A percentile compares a stretch with the other conserved stretches of the same genome.
Conservation (phyloP, 2,888 invertebrate genomes). For the Drosophila villosipedis region DNA sequence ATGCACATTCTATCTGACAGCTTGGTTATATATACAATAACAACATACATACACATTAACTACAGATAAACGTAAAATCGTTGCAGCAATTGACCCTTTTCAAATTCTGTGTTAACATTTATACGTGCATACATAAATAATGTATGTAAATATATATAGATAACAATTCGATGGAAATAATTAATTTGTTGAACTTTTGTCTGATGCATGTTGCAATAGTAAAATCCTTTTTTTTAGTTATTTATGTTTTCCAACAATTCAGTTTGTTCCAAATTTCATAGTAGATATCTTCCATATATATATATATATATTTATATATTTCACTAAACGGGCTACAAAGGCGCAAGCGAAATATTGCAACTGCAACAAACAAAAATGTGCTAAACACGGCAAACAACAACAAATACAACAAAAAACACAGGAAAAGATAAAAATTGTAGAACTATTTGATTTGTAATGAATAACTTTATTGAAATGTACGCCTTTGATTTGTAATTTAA, state of each 20-base stretch:
- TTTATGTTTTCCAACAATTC: constrained; percentile 41
- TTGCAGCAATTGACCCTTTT: constrained; percentile 49
- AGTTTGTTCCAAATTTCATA: constrained; percentile 18
- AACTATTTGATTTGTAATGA: constrained; percentile 81
- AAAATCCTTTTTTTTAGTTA: constrained; percentile 27
- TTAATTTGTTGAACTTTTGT: constrained; percentile 23
- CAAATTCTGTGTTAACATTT: constrained; percentile 52
- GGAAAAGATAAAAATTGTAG: constrained; percentile 63
- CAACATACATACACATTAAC: constrained; percentile 28
- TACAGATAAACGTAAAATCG: constrained; percentile 19
- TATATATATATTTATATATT: constrained; percentile 4
- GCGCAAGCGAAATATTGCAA: constrained; percentile 42
- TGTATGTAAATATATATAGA: constrained; percentile 16
- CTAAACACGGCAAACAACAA: constrained; percentile 37
- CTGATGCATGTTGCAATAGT: constrained; percentile 38
- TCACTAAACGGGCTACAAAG: constrained; percentile 42
- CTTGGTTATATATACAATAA: constrained; percentile 47
- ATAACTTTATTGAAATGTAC: constrained; percentile 74
- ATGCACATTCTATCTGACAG: constrained; percentile 58
- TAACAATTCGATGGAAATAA: constrained; percentile 8
- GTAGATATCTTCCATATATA: constrained; percentile 18
- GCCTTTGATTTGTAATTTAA: constrained; percentile 78
- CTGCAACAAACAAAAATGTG: constrained; percentile 44
- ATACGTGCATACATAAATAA: constrained; percentile 41
- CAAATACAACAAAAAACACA: constrained; percentile 31